These are phyloP conservation scores for Dasyurus viverrinus DNA, from an alignment of 2,113 vertebrate species.

Conservation along the genomic window DNA sequence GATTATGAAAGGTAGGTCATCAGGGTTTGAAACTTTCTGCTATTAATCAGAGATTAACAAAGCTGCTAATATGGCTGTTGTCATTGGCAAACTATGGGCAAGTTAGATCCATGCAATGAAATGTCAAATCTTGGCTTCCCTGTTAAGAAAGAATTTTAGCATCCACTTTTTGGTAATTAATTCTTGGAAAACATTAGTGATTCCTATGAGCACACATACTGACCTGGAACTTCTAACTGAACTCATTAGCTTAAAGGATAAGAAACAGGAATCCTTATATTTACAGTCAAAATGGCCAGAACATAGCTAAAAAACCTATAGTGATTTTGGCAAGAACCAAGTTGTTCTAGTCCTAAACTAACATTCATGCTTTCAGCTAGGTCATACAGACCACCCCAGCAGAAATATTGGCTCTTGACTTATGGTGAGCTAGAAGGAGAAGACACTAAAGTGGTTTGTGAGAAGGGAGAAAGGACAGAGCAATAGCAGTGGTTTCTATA, in stretches of 20 bases:
- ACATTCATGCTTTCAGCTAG: not conserved
- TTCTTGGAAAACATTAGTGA: conserved; percentile 12
- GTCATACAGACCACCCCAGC: not conserved
- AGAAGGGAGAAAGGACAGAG: not conserved
- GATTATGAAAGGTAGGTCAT: not conserved
- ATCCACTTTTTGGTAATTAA: conserved; percentile 12
- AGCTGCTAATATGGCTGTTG: not conserved
- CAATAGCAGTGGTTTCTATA: not conserved
- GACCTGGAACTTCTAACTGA: not conserved
- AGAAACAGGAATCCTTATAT: not conserved
- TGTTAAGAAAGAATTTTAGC: conserved; percentile 20
- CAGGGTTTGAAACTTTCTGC: not conserved
- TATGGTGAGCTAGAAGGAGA: conserved; percentile 16
- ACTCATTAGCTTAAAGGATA: not conserved
- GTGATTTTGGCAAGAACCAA: not conserved
- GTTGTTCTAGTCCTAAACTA: not conserved
- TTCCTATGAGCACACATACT: not conserved
- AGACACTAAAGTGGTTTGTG: not conserved
- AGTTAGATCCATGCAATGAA: not conserved
- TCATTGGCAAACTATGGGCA: not conserved
- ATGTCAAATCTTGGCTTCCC: conserved; percentile 5
- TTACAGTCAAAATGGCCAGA: not conserved
- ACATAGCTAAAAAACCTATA: not conserved
- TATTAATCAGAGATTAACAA: not conserved
- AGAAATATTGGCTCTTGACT: not conserved